Evolutionary conservation across 92 coral and sea anemone species (phyloP).

Genomic region (Porites evermanni): DNA sequence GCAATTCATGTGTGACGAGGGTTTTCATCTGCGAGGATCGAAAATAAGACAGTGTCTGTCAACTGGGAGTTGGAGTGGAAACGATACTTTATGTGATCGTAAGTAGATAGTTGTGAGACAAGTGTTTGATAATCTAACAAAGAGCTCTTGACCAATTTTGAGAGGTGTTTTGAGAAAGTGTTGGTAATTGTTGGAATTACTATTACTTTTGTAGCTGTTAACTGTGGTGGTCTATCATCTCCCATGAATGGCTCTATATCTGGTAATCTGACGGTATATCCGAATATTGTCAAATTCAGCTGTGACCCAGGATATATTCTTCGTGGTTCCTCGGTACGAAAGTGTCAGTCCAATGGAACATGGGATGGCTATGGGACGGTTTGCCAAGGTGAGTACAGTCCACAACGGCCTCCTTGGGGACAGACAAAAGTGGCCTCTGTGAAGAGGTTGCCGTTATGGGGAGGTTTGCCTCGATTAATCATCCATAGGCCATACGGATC

Average conservation of each 20-base stretch:
- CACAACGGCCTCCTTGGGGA: too few species aligned
- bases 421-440: too few species aligned
- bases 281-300: slow-evolving; percentile 39
- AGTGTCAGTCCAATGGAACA: slow-evolving; percentile 56
- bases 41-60: slow-evolving; percentile 16
- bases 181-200: background rate
- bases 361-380: slow-evolving; percentile 53
- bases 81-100: slow-evolving; percentile 29
- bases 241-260: slow-evolving; percentile 43
- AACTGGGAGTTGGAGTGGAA: slow-evolving; percentile 39
- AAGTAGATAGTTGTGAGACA: background rate
- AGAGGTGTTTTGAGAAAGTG: background rate
- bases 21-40: slow-evolving; percentile 32
- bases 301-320: slow-evolving; percentile 66
- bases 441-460: too few species aligned
- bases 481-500: too few species aligned
- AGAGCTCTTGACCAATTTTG: too few species aligned
- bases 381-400: slow-evolving; percentile 43
- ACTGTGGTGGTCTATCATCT: slow-evolving; percentile 27
- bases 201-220: slow-evolving; percentile 4
- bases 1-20: slow-evolving; percentile 20
- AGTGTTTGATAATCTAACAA: too few species aligned
- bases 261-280: slow-evolving; percentile 57
- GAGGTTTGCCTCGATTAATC: too few species aligned
- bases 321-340: slow-evolving; percentile 57